These are phyloP conservation scores for Tenualosa ilisha DNA, from an alignment of 2,797 vertebrate species.

Conservation along the genomic window DNA sequence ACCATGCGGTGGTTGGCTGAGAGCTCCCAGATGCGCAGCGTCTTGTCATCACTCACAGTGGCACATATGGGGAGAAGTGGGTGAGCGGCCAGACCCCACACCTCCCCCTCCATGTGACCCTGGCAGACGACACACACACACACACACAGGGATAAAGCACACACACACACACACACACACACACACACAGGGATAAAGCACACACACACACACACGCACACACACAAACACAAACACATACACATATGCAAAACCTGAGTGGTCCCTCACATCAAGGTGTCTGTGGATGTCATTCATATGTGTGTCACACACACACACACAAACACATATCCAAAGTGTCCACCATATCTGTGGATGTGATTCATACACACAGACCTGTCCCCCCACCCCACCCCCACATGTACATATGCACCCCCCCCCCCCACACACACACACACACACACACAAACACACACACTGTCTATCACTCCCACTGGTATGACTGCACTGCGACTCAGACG, in stretches of 20 bases:
- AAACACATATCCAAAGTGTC: no score
- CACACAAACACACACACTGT: neutral
- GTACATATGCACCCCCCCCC: neutral
- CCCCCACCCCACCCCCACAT: neutral
- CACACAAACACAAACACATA: no score
- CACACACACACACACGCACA: no score
- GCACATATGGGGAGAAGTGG: constrained; percentile 94
- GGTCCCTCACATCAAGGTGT: no score
- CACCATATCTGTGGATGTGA: no score
- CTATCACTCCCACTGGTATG: no score
- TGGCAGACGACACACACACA: constrained; percentile 54
- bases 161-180: neutral
- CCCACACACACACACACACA: neutral
- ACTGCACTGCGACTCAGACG: no score
- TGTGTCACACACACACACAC: no score
- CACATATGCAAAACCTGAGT: no score
- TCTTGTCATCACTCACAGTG: constrained; percentile 94
- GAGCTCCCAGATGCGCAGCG: constrained; percentile 94
- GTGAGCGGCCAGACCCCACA: constrained; percentile 93
- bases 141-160: constrained; percentile 10
- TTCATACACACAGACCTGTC: neutral
- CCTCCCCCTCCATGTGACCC: constrained; percentile 98
- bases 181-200: neutral
- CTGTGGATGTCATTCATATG: no score
- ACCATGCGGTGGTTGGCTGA: constrained; percentile 96